Evolutionary conservation across 2,797 vertebrate genomes (phyloP), one percentile per base, ranked within the genome.

Genomic region (Dicrostonyx torquatus): DNA sequence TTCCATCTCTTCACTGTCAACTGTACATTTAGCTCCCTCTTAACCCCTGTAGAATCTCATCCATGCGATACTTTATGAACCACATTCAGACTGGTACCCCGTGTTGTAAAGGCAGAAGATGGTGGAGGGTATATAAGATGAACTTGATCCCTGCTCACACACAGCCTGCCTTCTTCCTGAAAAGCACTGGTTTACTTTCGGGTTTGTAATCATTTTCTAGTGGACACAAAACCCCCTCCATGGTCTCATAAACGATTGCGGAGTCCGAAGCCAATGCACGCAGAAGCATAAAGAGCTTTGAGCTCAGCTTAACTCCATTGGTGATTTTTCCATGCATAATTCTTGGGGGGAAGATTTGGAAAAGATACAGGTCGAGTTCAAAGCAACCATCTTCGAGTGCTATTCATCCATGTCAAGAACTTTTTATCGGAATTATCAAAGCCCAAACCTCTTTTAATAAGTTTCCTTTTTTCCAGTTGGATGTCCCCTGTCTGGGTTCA

Each of bases 351-450:
- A 15, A 24, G 4, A 24, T 68, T 72, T 90, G 26, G 53, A 72
- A 76, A 89, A 77, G 40, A 66, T 70, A 37, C 6, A 60, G 40
- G 60, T 70, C n/a, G 92, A n/a, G 68, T 84, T 45, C 17, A 87
- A 87, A 89, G 34, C 73, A 53, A 78, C 24, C 43, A 73, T 77
- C 60, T 87, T 0, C 72, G n/a, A 50, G 31, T 70, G 2, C 77
- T 89, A 37, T 72, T 89, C 70, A n/a, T 75, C 24, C 60, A 37
- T 18, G 6, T 15, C n/a, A 83, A 87, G 84, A 72, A 43, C 93
- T 66, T 89, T 84, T 84, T 78, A 45, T 83, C 58, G 66, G 53
- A 76, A 58, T 91, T 72, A 93, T 91, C 70, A 72, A 93, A 83
- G n/a, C 29, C 73, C 58, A 72, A 48, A 82, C 14, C 72, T 93